phyloP scores from a whole-genome alignment of 2,113 vertebrate genomes.

The Benthochromis sp. region DNA sequence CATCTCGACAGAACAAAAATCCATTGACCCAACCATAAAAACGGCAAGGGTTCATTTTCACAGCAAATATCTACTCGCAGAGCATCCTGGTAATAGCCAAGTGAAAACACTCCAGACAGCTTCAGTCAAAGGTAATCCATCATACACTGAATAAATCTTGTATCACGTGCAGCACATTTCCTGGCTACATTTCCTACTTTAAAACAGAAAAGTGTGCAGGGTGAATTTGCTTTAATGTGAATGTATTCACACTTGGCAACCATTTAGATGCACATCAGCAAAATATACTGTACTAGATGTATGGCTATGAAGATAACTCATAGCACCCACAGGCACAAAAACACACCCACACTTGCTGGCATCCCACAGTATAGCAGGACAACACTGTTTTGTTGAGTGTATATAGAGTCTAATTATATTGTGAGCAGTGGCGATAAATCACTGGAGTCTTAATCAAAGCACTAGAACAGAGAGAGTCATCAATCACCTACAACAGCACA shows the following conservation, averaged over 20 bases:
- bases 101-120: constrained; percentile 35
- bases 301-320: background rate
- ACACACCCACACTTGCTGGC: background rate
- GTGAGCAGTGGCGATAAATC: constrained; percentile 70
- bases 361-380: constrained; percentile 23
- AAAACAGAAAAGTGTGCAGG: background rate
- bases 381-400: constrained; percentile 44
- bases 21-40: constrained; percentile 3
- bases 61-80: constrained; percentile 24
- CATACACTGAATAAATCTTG: constrained; percentile 53
- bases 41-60: constrained; percentile 5
- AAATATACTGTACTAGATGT: constrained; percentile 7
- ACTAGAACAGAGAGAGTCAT: constrained; percentile 63
- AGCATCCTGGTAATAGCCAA: constrained; percentile 3
- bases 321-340: background rate
- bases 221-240: background rate
- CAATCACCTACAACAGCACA: constrained; percentile 62
- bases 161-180: background rate
- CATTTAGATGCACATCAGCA: constrained; percentile 24
- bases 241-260: constrained; percentile 25
- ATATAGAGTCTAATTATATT: constrained; percentile 64
- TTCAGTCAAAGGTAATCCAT: constrained; percentile 60
- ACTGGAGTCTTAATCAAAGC: constrained; percentile 69
- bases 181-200: constrained; percentile 13
- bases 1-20: background rate